These are phyloP conservation scores for Oikopleura albicans DNA, from an alignment of 23 tunicate genomes.

Conservation along the genomic window DNA sequence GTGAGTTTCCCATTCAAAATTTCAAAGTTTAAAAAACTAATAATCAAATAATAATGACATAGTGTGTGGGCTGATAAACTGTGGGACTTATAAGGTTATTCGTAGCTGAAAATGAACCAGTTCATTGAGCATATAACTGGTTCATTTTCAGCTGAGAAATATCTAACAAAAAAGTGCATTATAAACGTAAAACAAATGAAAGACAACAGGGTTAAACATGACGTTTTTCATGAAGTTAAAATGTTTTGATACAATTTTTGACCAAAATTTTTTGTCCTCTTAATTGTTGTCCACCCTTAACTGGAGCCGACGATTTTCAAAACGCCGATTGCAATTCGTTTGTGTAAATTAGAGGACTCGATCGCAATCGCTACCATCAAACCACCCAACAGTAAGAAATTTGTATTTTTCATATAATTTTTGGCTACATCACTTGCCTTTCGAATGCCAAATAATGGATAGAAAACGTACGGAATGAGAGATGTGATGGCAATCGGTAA, in stretches of 20 bases:
- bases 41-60: too few species aligned
- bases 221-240: too few species aligned
- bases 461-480: conserved; percentile 36
- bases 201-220: too few species aligned
- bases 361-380: conserved; percentile 44
- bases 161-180: too few species aligned
- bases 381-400: conserved; percentile 53
- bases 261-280: not conserved
- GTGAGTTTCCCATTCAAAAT: too few species aligned
- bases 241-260: not conserved
- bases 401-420: conserved; percentile 42
- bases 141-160: too few species aligned
- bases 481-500: conserved; percentile 60
- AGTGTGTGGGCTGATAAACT: too few species aligned
- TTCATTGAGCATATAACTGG: too few species aligned
- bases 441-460: conserved; percentile 43
- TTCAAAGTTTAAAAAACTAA: too few species aligned
- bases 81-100: too few species aligned
- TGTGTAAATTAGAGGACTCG: conserved; percentile 40
- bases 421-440: conserved; percentile 30
- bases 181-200: not conserved
- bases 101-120: too few species aligned
- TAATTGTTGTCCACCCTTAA: too few species aligned
- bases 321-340: conserved; percentile 43
- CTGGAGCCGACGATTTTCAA: conserved; percentile 36